Conservation (phyloP, 2,888 invertebrate genomes). For the Blera fallax region DNA sequence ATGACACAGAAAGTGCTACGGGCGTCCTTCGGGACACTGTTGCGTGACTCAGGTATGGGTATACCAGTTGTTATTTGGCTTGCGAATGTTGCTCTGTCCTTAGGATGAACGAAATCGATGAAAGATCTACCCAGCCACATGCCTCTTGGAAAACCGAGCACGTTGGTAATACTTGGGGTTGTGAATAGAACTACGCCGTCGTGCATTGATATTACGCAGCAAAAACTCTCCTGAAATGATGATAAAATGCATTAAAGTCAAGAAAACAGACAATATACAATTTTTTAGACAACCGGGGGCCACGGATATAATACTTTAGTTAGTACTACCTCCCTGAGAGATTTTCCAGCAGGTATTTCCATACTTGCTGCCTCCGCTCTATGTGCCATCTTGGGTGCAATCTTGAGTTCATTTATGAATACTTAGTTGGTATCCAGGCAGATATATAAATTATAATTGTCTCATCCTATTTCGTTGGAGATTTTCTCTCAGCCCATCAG, state of each 20-base stretch:
- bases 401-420: too few species aligned
- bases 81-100: slow-evolving; percentile 88
- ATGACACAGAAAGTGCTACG: slow-evolving; percentile 85
- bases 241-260: not conserved
- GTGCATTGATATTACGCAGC: slow-evolving; percentile 91
- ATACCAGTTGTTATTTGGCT: slow-evolving; percentile 88
- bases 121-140: slow-evolving; percentile 94
- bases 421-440: too few species aligned
- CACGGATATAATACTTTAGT: too few species aligned
- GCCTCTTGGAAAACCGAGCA: slow-evolving; percentile 90
- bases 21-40: slow-evolving; percentile 81
- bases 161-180: slow-evolving; percentile 86
- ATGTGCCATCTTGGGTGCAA: too few species aligned
- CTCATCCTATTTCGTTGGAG: too few species aligned
- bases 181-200: slow-evolving; percentile 91
- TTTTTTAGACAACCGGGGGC: too few species aligned
- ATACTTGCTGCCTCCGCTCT: too few species aligned
- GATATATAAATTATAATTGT: too few species aligned
- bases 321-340: too few species aligned
- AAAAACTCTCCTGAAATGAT: slow-evolving; percentile 86
- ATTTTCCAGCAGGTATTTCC: too few species aligned
- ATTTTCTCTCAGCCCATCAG: too few species aligned
- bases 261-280: too few species aligned
- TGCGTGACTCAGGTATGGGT: slow-evolving; percentile 83
- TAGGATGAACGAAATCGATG: slow-evolving; percentile 92